phyloP scores from a whole-genome alignment of 2,113 vertebrate genomes.

The Tiliqua scincoides region DNA sequence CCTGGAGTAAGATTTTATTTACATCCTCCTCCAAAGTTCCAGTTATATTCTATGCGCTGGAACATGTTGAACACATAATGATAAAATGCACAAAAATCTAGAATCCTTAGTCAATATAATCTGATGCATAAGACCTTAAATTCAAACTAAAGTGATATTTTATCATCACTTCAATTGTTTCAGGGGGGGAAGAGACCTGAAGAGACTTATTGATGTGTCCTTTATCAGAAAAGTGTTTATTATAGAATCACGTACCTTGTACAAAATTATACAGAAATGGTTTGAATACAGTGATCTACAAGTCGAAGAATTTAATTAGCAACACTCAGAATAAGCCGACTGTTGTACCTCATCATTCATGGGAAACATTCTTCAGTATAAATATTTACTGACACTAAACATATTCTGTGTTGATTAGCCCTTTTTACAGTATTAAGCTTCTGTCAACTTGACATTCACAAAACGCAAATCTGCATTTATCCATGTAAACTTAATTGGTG shows the following conservation, averaged over 20 bases:
- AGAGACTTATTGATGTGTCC: not conserved
- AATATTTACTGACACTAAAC: conserved; percentile 76
- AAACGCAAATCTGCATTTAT: conserved; percentile 73
- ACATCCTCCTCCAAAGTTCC: not conserved
- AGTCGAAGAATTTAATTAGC: conserved; percentile 41
- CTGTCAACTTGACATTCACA: conserved; percentile 71
- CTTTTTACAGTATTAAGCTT: conserved; percentile 74
- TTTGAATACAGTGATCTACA: conserved; percentile 18
- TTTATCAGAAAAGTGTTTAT: not conserved
- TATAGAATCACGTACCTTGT: not conserved
- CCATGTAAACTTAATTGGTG: conserved; percentile 74
- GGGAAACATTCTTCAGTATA: conserved; percentile 58
- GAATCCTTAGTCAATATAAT: not conserved
- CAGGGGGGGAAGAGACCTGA: too few relatives aligned
- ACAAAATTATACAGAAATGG: not conserved
- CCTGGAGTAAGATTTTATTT: not conserved
- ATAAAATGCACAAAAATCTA: not conserved
- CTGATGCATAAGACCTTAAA: not conserved
- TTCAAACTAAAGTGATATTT: not conserved
- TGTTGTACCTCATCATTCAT: conserved; percentile 52
- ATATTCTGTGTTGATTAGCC: conserved; percentile 78
- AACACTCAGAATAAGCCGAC: conserved; percentile 49
- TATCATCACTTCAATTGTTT: not conserved
- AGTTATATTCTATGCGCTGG: not conserved
- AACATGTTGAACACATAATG: not conserved